Evolutionary conservation across 92 coral and sea anemone genomes (phyloP).

Genomic region (Phymanthus crucifer): DNA sequence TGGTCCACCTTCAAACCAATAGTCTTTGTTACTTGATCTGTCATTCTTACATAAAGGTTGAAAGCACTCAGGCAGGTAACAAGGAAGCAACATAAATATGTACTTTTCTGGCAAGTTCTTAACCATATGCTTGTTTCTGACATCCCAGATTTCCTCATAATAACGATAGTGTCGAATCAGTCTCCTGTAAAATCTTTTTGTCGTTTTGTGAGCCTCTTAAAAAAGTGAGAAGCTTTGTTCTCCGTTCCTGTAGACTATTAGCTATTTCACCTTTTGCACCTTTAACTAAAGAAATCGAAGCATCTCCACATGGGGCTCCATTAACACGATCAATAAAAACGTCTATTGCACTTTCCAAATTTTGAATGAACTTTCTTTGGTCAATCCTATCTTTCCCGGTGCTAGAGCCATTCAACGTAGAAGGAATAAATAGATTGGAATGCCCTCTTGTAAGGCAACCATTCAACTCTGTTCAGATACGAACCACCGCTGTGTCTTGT

Average conservation of each 20-base stretch:
- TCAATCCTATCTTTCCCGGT: slow-evolving; percentile 36
- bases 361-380: slow-evolving; percentile 41
- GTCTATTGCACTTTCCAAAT: slow-evolving; percentile 64
- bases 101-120: slow-evolving; percentile 46
- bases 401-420: slow-evolving; percentile 69
- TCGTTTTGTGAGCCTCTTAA: slow-evolving; percentile 49
- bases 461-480: slow-evolving; percentile 63
- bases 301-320: slow-evolving; percentile 64
- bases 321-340: slow-evolving; percentile 57
- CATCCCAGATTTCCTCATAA: slow-evolving; percentile 64
- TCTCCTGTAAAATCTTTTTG: slow-evolving; percentile 41
- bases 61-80: slow-evolving; percentile 39
- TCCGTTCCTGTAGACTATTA: slow-evolving; percentile 32
- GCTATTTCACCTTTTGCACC: slow-evolving; percentile 50
- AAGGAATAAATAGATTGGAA: slow-evolving; percentile 67
- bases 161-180: slow-evolving; percentile 37
- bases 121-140: slow-evolving; percentile 54
- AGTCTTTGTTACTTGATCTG: slow-evolving; percentile 22
- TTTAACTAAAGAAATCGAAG: slow-evolving; percentile 52
- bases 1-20: slow-evolving; percentile 48
- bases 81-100: slow-evolving; percentile 46
- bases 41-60: slow-evolving; percentile 37
- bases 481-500: slow-evolving; percentile 64
- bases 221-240: slow-evolving; percentile 38
- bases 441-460: slow-evolving; percentile 69